Conservation (phyloP, 2,797 vertebrate species). For the Schizopygopsis pylzovi region DNA sequence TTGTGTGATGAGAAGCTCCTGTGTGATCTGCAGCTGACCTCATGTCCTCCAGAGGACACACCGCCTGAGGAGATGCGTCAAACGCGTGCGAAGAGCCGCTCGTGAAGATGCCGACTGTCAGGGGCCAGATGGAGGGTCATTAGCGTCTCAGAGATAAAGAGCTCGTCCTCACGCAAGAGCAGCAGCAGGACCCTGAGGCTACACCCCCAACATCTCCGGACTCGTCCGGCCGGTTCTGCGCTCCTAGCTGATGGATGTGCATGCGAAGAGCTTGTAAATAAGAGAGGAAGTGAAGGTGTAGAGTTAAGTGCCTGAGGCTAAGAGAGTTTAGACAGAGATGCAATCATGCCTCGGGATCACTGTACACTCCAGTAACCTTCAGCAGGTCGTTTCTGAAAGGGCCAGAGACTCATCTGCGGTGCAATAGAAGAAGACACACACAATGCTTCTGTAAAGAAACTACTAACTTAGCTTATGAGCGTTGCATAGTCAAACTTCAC, state of each 20-base stretch:
- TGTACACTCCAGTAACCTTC: constrained; percentile 65
- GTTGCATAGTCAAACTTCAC: too few relatives aligned
- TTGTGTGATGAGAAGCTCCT: background rate
- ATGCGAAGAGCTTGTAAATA: constrained; percentile 78
- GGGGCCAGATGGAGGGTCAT: constrained; percentile 68
- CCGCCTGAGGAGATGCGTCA: constrained; percentile 39
- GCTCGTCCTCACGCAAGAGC: constrained; percentile 76
- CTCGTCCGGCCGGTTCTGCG: constrained; percentile 75
- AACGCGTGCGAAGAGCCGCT: constrained; percentile 50
- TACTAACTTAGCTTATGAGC: too few relatives aligned
- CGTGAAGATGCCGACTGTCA: constrained; percentile 59
- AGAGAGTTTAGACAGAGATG: constrained; percentile 82
- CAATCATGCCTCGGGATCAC: constrained; percentile 69
- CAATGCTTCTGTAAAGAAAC: background rate
- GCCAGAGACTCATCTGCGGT: background rate
- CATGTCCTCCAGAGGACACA: background rate
- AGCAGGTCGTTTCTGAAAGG: background rate
- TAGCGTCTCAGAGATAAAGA: constrained; percentile 67
- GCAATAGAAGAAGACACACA: background rate
- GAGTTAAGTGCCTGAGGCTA: constrained; percentile 74
- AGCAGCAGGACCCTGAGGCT: constrained; percentile 62
- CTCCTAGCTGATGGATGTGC: constrained; percentile 65
- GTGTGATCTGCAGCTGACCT: constrained; percentile 33
- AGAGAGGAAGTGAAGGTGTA: constrained; percentile 79
- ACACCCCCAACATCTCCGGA: constrained; percentile 43